Conservation (phyloP, 2,888 invertebrate species). For the Himalopsyche japonica region DNA sequence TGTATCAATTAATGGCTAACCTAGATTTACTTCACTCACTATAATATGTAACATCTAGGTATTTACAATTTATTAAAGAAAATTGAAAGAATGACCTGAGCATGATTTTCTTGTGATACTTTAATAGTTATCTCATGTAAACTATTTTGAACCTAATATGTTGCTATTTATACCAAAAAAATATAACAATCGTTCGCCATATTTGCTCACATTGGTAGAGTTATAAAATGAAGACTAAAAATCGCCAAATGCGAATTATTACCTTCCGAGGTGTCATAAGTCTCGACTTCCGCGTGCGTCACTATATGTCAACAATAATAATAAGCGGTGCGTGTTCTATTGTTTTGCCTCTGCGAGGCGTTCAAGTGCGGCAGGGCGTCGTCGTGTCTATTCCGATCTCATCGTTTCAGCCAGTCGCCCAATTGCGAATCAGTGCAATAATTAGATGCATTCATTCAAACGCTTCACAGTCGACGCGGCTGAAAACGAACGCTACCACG, state of each 20-base stretch:
- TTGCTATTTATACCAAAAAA: no score
- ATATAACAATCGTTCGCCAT: no score
- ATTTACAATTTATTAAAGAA: no score
- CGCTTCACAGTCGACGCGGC: not conserved
- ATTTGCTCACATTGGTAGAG: no score
- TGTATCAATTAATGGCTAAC: no score
- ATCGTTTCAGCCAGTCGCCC: not conserved
- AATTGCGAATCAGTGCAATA: conserved; percentile 1
- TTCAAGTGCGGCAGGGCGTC: not conserved
- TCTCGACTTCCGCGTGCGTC: not conserved
- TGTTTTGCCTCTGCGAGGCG: not conserved
- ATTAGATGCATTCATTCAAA: not conserved
- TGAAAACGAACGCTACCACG: not conserved
- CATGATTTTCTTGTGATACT: no score
- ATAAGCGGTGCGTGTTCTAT: not conserved
- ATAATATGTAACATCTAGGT: no score
- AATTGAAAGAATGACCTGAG: no score
- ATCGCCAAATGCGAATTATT: not conserved
- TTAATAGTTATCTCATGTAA: no score
- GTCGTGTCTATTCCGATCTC: not conserved
- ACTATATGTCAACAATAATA: not conserved
- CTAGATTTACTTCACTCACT: no score
- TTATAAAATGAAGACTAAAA: no score
- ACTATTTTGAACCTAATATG: no score
- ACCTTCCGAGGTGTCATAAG: not conserved